phyloP scores from a whole-genome alignment of 2,888 invertebrate genomes.

The Amphimallon solstitiale region DNA sequence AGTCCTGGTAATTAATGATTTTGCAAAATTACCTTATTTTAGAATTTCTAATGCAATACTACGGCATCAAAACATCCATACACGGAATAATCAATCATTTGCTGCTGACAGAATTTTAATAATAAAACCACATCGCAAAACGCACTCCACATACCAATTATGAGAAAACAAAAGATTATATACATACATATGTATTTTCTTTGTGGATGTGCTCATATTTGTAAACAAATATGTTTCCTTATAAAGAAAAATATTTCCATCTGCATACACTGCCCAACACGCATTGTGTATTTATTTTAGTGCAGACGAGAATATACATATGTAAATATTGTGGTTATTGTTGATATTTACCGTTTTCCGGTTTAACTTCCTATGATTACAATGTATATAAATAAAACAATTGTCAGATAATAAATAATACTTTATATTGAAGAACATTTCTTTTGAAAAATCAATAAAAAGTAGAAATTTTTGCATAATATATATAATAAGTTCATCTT shows the following conservation, averaged over 20 bases:
- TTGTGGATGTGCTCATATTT: not conserved
- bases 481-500: no score
- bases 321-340: not conserved
- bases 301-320: not conserved
- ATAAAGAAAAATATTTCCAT: conserved; percentile 4
- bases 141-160: not conserved
- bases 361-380: not conserved
- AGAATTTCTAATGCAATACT: no score
- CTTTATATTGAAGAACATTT: no score
- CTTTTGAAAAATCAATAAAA: no score
- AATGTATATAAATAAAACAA: no score
- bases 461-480: no score
- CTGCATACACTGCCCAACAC: no score
- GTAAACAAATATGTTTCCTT: not conserved
- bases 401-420: no score
- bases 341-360: not conserved
- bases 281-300: not conserved
- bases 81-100: no score
- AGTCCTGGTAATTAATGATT: no score
- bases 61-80: not conserved
- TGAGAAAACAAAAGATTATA: conserved; percentile 2
- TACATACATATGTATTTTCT: not conserved
- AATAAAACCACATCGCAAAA: not conserved
- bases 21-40: no score
- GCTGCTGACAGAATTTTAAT: not conserved